Evolutionary conservation across 2,797 vertebrate genomes (phyloP).

Genomic region (Myotis pilosus): DNA sequence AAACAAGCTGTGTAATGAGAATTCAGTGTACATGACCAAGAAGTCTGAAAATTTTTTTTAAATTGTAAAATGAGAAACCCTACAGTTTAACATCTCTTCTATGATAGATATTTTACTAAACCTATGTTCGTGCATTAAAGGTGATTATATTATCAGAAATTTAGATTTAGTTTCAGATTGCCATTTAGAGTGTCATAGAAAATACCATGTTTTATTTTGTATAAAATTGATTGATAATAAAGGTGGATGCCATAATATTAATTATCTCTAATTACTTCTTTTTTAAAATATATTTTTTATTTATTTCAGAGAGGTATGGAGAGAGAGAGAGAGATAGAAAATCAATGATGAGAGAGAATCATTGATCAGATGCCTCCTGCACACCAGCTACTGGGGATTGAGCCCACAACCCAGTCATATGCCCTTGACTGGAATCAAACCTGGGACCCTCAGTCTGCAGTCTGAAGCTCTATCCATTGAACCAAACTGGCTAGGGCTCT

Average conservation of each 20-base stretch:
- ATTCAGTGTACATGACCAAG: neutral
- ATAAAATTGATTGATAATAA: neutral
- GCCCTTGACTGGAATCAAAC: too few species aligned
- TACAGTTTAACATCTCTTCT: neutral
- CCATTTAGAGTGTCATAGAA: neutral
- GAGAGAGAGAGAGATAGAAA: too few species aligned
- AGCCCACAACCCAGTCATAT: too few species aligned
- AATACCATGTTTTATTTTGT: neutral
- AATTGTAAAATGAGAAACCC: neutral
- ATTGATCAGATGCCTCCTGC: too few species aligned
- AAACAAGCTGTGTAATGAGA: neutral
- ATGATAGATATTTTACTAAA: neutral
- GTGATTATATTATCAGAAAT: neutral
- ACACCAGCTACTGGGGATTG: too few species aligned
- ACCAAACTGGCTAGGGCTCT: neutral
- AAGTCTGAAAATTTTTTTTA: neutral
- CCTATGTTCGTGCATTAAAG: neutral
- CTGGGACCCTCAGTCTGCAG: too few species aligned
- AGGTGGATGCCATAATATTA: neutral
- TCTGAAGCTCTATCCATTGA: too few species aligned
- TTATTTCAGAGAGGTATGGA: too few species aligned
- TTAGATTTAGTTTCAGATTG: slow-evolving; percentile 4
- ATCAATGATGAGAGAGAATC: too few species aligned
- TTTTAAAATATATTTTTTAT: too few species aligned
- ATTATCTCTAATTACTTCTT: neutral